Percentiles rank a stretch among this genome's conserved stretches.
Evolutionary conservation across 1,140 invertebrate species (phyloP).

Genomic region (Ridgeia piscesae): DNA sequence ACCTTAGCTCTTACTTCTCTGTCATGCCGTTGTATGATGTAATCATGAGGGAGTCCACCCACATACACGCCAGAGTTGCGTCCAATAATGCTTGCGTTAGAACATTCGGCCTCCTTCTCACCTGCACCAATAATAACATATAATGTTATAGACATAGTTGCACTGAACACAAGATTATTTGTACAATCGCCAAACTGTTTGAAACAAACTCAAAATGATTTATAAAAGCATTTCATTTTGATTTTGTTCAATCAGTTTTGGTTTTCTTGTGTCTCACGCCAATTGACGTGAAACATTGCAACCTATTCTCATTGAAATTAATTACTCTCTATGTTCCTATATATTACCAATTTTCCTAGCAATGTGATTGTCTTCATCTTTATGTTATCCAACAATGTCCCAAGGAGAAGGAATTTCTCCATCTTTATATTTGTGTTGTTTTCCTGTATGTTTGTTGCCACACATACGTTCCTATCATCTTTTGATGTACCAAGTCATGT

Average conservation of each 20-base stretch:
- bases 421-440: too few relatives aligned
- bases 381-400: background rate
- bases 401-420: background rate
- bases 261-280: too few relatives aligned
- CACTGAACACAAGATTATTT: background rate
- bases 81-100: slow-evolving; percentile 46
- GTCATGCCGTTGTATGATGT: slow-evolving; percentile 34
- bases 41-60: slow-evolving; percentile 50
- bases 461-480: too few relatives aligned
- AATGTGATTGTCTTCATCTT: background rate
- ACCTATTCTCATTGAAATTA: too few relatives aligned
- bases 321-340: background rate
- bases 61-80: slow-evolving; percentile 52
- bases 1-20: slow-evolving; percentile 34
- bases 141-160: too few relatives aligned
- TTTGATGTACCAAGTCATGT: too few relatives aligned
- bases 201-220: background rate
- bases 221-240: background rate
- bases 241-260: background rate
- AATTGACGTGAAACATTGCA: too few relatives aligned
- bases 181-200: background rate
- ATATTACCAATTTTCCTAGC: background rate
- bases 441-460: too few relatives aligned
- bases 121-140: background rate
- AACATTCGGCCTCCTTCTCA: background rate